A percentile compares a stretch with the other conserved stretches of the same genome.
phyloP scores from a whole-genome alignment of 2,888 invertebrate species.

The Cryptocheilus praepositus region DNA sequence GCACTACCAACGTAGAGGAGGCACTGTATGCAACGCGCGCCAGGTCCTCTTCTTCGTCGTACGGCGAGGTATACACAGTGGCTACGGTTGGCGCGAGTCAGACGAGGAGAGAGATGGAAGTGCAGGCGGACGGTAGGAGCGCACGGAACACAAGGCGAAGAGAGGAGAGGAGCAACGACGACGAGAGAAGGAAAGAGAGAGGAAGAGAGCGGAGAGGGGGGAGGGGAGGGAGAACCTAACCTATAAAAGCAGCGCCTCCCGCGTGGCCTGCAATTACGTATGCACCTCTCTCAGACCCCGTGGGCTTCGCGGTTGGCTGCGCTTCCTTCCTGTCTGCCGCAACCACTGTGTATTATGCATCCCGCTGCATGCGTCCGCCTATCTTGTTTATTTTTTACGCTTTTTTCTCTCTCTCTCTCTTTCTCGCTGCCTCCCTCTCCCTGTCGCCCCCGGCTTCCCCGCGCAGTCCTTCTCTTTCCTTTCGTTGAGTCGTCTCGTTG shows the following conservation, averaged over 20 bases:
- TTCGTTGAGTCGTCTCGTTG: slow-evolving; percentile 21
- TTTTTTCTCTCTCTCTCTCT: slow-evolving; percentile 23
- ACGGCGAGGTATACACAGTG: not conserved
- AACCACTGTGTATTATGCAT: slow-evolving; percentile 61
- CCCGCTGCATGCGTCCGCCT: slow-evolving; percentile 49
- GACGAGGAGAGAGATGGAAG: slow-evolving; percentile 14
- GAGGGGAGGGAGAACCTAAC: slow-evolving; percentile 3
- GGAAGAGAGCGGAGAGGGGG: slow-evolving; percentile 18
- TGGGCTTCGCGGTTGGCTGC: slow-evolving; percentile 72
- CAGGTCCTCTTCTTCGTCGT: slow-evolving; percentile 35
- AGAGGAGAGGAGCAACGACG: slow-evolving; percentile 18
- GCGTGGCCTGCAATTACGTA: slow-evolving; percentile 71
- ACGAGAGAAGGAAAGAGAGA: slow-evolving; percentile 13
- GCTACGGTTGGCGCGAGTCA: not conserved
- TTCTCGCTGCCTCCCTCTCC: no score
- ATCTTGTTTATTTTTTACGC: slow-evolving; percentile 48
- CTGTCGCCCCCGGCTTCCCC: slow-evolving; percentile 17
- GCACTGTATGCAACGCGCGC: slow-evolving; percentile 12
- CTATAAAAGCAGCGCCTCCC: slow-evolving; percentile 58
- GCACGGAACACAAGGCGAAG: slow-evolving; percentile 12
- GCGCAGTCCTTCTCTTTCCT: slow-evolving; percentile 29
- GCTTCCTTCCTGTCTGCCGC: slow-evolving; percentile 74
- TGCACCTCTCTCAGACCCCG: slow-evolving; percentile 69
- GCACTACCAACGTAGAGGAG: slow-evolving; percentile 36
- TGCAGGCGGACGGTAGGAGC: slow-evolving; percentile 16